These are phyloP conservation scores for Loxodonta africana DNA, from an alignment of 2,113 vertebrate species.

Conservation along the genomic window DNA sequence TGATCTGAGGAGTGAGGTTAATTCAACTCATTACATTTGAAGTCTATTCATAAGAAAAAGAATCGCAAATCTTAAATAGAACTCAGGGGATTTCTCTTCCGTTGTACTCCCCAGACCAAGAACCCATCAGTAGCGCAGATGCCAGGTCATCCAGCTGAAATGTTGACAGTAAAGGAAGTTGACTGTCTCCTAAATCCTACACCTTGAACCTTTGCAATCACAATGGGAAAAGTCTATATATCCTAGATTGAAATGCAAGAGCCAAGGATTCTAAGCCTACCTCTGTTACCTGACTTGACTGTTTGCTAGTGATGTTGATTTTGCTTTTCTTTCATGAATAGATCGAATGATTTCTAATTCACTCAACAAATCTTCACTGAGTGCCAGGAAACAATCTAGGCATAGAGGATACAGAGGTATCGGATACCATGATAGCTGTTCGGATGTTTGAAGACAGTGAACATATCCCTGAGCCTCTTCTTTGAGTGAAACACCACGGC, in stretches of 20 bases:
- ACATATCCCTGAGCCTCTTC: neutral
- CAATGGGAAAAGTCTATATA: neutral
- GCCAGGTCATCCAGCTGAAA: neutral
- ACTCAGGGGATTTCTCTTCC: neutral
- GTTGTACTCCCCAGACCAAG: neutral
- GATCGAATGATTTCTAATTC: neutral
- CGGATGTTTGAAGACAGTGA: neutral
- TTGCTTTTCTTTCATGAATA: neutral
- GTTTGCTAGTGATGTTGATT: neutral
- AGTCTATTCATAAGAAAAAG: neutral
- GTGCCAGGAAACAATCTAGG: neutral
- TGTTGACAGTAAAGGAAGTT: neutral
- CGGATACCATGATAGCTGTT: neutral
- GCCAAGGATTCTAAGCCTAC: neutral
- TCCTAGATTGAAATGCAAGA: neutral
- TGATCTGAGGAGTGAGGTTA: too few relatives aligned
- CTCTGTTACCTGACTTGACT: neutral
- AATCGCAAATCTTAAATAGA: conserved; percentile 7
- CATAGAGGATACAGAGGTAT: neutral
- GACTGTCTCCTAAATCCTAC: neutral
- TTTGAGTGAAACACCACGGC: neutral
- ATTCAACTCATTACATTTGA: neutral
- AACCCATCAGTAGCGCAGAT: neutral
- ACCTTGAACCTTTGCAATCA: neutral
- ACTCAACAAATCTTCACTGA: neutral